These are phyloP conservation scores for Hyles euphorbiae DNA, from an alignment of 1,140 invertebrate species.

Conservation along the genomic window DNA sequence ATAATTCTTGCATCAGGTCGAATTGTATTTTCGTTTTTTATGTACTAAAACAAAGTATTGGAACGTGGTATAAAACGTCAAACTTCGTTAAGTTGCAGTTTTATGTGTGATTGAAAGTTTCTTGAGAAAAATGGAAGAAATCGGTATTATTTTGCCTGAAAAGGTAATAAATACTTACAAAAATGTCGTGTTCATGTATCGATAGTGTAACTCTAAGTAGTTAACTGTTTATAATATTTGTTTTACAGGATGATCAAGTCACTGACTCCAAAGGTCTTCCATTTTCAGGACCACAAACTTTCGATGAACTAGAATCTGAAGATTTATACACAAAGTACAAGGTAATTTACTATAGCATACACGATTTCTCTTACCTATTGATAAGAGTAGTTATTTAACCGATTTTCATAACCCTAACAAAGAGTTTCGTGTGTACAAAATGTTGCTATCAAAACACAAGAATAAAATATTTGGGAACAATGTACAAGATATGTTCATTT, in stretches of 20 bases:
- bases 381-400: too few relatives aligned
- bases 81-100: slow-evolving; percentile 11
- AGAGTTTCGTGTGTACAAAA: too few relatives aligned
- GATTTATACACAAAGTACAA: slow-evolving; percentile 97
- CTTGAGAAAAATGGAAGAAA: slow-evolving; percentile 65
- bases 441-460: too few relatives aligned
- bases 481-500: not conserved
- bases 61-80: slow-evolving; percentile 2
- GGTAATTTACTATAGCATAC: slow-evolving; percentile 70
- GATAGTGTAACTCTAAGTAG: not conserved
- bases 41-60: too few relatives aligned
- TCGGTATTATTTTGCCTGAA: slow-evolving; percentile 66
- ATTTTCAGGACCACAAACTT: slow-evolving; percentile 59
- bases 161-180: slow-evolving; percentile 39
- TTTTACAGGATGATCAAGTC: slow-evolving; percentile 65
- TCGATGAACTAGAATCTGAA: slow-evolving; percentile 88
- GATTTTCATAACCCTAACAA: too few relatives aligned
- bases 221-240: not conserved
- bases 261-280: slow-evolving; percentile 59
- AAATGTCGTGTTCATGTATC: not conserved
- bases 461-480: too few relatives aligned
- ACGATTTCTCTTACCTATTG: too few relatives aligned
- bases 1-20: too few relatives aligned
- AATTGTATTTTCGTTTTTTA: too few relatives aligned
- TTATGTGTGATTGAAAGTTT: not conserved